Conservation (phyloP, 64 coral and sea anemone species). For the Dendronephthya gigantea region DNA sequence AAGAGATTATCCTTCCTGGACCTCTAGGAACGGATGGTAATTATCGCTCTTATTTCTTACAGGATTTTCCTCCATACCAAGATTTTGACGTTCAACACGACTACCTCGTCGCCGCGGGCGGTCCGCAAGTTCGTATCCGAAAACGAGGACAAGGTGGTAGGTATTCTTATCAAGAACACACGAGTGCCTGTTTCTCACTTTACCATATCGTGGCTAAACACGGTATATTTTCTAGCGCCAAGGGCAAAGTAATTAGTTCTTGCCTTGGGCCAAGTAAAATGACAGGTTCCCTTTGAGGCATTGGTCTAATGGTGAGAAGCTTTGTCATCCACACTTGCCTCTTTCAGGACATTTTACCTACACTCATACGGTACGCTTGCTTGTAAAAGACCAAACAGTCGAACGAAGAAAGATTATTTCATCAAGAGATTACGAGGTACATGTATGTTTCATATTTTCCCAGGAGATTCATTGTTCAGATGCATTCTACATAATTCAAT, state of each 20-base stretch:
- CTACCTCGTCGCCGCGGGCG: constrained; percentile 57
- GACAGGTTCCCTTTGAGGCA: no score
- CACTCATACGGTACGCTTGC: constrained; percentile 63
- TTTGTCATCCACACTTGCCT: neutral
- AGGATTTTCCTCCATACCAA: constrained; percentile 74
- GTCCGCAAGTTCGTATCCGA: constrained; percentile 72
- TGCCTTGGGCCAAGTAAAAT: no score
- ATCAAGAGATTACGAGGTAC: constrained; percentile 77
- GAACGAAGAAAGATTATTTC: constrained; percentile 73
- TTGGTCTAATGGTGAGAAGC: no score
- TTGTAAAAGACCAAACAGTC: constrained; percentile 64
- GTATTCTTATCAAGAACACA: no score
- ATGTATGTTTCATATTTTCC: neutral
- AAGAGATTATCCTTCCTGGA: no score
- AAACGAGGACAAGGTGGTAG: constrained; percentile 90
- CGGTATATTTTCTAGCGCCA: no score
- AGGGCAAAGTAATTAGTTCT: no score
- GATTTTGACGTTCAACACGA: constrained; percentile 97
- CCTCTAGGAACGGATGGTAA: no score
- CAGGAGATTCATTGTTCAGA: no score
- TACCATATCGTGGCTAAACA: no score
- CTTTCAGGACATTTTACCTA: constrained; percentile 51
- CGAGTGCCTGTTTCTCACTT: neutral
- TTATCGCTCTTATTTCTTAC: neutral
- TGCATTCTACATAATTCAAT: no score